phyloP scores from a whole-genome alignment of 2,888 invertebrate species.

The Galeruca laticollis region DNA sequence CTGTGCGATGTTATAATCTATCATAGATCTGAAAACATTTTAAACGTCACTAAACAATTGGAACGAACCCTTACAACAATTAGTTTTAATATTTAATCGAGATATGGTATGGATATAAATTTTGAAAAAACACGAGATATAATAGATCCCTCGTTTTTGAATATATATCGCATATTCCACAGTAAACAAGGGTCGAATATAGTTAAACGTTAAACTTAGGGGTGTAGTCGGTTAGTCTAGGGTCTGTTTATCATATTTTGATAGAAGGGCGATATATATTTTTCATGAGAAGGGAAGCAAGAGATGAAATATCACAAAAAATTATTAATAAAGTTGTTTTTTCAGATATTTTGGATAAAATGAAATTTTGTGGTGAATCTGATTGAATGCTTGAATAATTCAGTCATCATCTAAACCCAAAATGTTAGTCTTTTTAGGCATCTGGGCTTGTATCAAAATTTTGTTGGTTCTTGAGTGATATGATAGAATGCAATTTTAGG shows the following conservation, averaged over 20 bases:
- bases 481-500: too few species aligned
- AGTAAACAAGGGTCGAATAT: conserved; percentile 14
- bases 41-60: background rate
- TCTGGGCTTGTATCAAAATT: too few species aligned
- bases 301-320: too few species aligned
- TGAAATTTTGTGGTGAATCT: too few species aligned
- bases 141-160: conserved; percentile 16
- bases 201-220: conserved; percentile 15
- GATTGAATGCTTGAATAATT: too few species aligned
- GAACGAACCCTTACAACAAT: conserved; percentile 6
- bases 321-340: too few species aligned
- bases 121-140: conserved; percentile 18
- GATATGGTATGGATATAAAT: conserved; percentile 10
- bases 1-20: background rate
- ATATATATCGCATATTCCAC: background rate
- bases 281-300: background rate
- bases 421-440: too few species aligned
- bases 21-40: background rate
- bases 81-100: conserved; percentile 26
- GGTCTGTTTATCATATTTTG: background rate
- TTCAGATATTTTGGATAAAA: too few species aligned
- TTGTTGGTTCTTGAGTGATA: too few species aligned
- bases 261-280: background rate
- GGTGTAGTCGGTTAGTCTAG: conserved; percentile 12
- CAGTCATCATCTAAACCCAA: too few species aligned